Base-by-base conservation (phyloP, 2,113 vertebrate species). In the Cavia aperea region DNA sequence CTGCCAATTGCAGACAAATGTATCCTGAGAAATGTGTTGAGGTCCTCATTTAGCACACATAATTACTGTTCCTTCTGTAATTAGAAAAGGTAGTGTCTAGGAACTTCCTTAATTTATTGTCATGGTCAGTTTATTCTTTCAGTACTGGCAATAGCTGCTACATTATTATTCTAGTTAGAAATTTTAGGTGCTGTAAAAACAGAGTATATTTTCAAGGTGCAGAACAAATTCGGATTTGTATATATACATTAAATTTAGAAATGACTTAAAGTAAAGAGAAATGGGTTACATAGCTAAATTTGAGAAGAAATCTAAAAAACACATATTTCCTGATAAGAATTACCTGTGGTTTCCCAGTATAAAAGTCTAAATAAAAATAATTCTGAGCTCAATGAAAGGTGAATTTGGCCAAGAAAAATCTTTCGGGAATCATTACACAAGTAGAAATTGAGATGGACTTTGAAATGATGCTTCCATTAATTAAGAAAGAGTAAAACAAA, bases 241-340 rank as follows among this genome's bases (percentile, higher is more conserved):
- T 33, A 63, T 39, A 72, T 89, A 13, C 58, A 85, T 95, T 95
- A 60, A 75, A 86, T 92, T 92, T 89, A 85, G 62, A 94, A 92
- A 89, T 95, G 63, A 73, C 62, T 86, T 93, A 46, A 56, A 73
- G 19, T 73, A 70, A 63, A 56, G 66, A 77, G 75, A 94, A 79
- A 23, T 89, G 43, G 60, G 36, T 72, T 58, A 23, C 66, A 49
- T 5, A 29, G 49, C 65, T 90, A 73, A 72, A 81, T 78, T 73
- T 91, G 60, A 94, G 68, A 43, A 88, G 14, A 31, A 73, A 5
- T 46, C 16, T 72, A 77, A 77, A 86, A 82, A 26, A 43, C 29
- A 79, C 29, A 63, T 2, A 26, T 82, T 89, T 72, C 91, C 65
- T 86, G 10, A 63, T 78, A 70, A 88, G 90, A 88, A 54, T 93